Base-by-base conservation (phyloP, 2,888 invertebrate species). In the Caenorhabditis auriculariae region DNA sequence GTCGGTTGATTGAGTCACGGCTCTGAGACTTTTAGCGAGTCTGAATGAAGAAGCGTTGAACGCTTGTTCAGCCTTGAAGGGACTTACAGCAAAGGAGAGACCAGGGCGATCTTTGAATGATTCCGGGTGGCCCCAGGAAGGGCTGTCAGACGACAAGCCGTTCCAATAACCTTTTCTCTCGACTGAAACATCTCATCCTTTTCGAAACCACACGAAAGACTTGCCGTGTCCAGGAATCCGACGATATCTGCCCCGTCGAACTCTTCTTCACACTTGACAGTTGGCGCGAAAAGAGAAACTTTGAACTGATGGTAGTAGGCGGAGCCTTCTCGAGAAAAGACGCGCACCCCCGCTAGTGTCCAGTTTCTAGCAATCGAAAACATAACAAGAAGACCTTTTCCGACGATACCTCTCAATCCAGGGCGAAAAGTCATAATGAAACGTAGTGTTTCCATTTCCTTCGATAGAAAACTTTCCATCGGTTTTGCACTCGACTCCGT, bases 321-420 rank as follows among this genome's bases (percentile, higher is more conserved):
- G 37, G 72, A 69, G 9, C 81, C 80, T 51, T 81, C 80, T n/a
- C 79, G 69, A 0, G 80, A 72, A 54, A 77, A 81, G 3, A 81
- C 78, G 12, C 69, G 68, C 29, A 81, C 73, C 35, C 85, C 85
- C 43, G 80, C 77, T 37, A 84, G 82, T 35, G 77, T 73, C 54
- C 82, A 81, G 35, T 81, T 80, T 54, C 84, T 84, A 37, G 19
- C 45, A 35, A 19, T 32, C 4, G 19, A 12, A 3, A 32, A 26
- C 49, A 2, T 55, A n/a, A 41, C 46, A 35, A 27, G 4, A 1
- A 24, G 2, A 21, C 23, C 29, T 29, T 24, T 37, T 23, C 28
- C n/a, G n/a, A 28, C 23, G 19, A 5, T 23, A 61, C 61, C 39
- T 43, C 28, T 59, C 54, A 9, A 66, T 43, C 48, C 62, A 69